Base-by-base conservation (phyloP, 2,797 vertebrate genomes). In the Enoplosus armatus region DNA sequence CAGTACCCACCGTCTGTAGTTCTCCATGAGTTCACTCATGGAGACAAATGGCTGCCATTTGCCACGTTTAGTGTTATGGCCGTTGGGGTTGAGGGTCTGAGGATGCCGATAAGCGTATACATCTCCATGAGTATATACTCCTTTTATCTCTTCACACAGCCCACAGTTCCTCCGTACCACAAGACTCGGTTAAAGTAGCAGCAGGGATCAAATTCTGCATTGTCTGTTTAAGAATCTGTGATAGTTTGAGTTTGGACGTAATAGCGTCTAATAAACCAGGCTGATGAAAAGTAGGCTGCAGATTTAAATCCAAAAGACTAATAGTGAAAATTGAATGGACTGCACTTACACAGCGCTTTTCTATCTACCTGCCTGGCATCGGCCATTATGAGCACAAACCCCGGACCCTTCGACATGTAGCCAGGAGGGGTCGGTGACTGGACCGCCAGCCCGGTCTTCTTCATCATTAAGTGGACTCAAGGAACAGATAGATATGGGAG, bases 31-130 rank as follows among this genome's bases (percentile, higher is more conserved):
- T 63, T 69, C 68, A 12, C 73, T 88, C 88, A 84, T 85, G 72
- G 86, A 92, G 88, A 90, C 77, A 71, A 89, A 92, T 61, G 67
- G 83, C 72, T 45, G 53, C 85, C 85, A 67, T 87, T 89, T 83
- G 81, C 71, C 80, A 86, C 60, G 24, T 87, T 89, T 77, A 86
- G 80, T 84, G 82, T 87, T 84, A 75, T 61, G 59, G 85, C 72
- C 29, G 26, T 26, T 51, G 64, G 66, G 50, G 69, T 73, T 54
- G 77, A 80, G 77, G 61, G 58, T 29, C 77, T 60, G 78, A 74
- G 50, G 79, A 48, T 65, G 72, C 47, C 72, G 79, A 87, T 75
- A 54, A 81, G 77, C 15, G 24, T 48, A 67, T 78, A 71, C 62
- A 84, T 88, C 75, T 84, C 64, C 64, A 29, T 39, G 60, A 65